Base-by-base conservation (phyloP, 2,797 vertebrate genomes). In the Pelodytes ibericus region DNA sequence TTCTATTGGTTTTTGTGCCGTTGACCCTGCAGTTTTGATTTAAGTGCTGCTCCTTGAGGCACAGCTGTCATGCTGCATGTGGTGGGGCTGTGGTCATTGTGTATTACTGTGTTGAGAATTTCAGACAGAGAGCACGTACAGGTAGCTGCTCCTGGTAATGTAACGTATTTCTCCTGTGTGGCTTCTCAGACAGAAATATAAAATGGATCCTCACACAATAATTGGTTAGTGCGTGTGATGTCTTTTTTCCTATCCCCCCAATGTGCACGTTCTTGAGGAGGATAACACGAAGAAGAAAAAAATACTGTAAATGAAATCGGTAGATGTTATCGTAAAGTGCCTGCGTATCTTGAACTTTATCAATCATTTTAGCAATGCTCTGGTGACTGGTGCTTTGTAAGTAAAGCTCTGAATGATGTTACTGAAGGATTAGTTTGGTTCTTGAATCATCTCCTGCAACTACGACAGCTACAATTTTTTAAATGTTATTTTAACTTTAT, bases 1-100 rank as follows among this genome's bases (percentile, higher is more conserved):
- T 53, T 77, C 49, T 47, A 64, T 71, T 65, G 74, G 67, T 47
- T 77, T 75, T 64, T 77, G 74, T 77, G 74, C 65, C 26, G 66
- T 27, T 63, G 74, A 63, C 66, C 59, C 57, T 49, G 74, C 22
- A 63, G 29, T 64, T 57, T 44, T 77, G 67, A 77, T 77, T 77
- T 71, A 60, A 71, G 49, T 64, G 67, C 74, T 47, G 67, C 49
- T 64, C 39, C 70, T 53, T 71, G 49, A 71, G 67, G 39, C 67
- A 63, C 67, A 71, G 67, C 74, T 77, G 57, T 26, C 68, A 16
- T 30, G 26, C 74, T 57, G 20, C 66, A 41, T 58, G 74, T 24
- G 2, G 44, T 10, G 31, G 58, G 58, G 70, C 71, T 57, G 74
- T 64, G 58, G 58, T 41, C 74, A 39, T 70, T 71, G n/a, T 71